A percentile compares a stretch with the other conserved stretches of the same genome.
These are phyloP conservation scores for Drosophila saltans DNA, from an alignment of 1,140 invertebrate species.

Conservation along the genomic window DNA sequence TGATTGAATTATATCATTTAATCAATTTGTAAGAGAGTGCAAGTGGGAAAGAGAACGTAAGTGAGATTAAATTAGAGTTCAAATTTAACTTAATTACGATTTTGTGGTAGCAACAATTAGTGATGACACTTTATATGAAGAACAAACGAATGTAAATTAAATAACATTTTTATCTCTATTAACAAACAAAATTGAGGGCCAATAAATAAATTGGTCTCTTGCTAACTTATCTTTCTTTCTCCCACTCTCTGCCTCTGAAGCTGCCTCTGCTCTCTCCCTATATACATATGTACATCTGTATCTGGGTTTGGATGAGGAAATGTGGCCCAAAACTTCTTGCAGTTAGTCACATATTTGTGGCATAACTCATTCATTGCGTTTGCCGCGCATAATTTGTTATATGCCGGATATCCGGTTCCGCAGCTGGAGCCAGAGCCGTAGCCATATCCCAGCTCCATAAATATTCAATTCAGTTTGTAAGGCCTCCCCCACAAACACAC, in stretches of 20 bases:
- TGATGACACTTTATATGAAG: not conserved
- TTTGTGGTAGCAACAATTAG: constrained; percentile 6
- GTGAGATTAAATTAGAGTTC: constrained; percentile 3
- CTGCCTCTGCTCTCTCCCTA: too few species aligned
- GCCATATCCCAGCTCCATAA: not conserved
- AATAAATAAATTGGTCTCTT: too few species aligned
- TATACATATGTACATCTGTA: too few species aligned
- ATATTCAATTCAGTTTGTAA: constrained; percentile 7
- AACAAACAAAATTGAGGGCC: too few species aligned
- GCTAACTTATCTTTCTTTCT: not conserved
- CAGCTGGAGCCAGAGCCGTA: not conserved
- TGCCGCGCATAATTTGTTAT: constrained; percentile 10
- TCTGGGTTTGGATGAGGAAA: not conserved
- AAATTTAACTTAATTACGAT: not conserved
- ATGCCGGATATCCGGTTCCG: constrained; percentile 9
- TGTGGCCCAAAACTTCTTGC: constrained; percentile 3
- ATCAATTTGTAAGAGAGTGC: not conserved
- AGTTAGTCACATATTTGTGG: constrained; percentile 8
- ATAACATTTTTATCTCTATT: too few species aligned
- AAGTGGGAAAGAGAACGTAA: too few species aligned
- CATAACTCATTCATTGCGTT: constrained; percentile 10
- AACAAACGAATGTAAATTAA: too few species aligned
- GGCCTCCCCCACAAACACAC: not conserved
- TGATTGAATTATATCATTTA: constrained; percentile 12
- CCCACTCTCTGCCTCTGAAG: too few species aligned